These are phyloP conservation scores for Halcyon smyrnensis DNA, from an alignment of 2,797 vertebrate genomes.

Conservation along the genomic window DNA sequence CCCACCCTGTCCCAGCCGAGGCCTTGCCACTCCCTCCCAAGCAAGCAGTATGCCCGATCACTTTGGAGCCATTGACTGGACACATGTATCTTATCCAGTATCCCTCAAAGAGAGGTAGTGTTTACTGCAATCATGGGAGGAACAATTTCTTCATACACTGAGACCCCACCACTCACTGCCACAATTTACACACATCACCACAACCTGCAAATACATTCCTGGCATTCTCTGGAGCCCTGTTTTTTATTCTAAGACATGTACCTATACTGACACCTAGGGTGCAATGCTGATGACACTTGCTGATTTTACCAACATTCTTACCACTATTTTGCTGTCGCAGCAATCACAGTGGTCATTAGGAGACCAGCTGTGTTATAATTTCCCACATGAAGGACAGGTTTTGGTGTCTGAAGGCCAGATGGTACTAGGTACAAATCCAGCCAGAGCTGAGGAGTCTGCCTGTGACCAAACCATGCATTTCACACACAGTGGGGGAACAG, in stretches of 20 bases:
- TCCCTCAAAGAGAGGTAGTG: neutral
- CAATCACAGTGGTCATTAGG: neutral
- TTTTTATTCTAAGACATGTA: neutral
- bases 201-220: accelerated
- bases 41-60: accelerated
- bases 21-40: accelerated
- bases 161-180: neutral
- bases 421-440: neutral
- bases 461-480: neutral
- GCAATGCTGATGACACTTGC: neutral
- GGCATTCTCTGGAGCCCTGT: neutral
- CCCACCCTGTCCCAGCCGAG: neutral
- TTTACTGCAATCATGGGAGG: neutral
- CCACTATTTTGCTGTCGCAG: neutral
- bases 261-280: constrained; percentile 60
- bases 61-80: neutral
- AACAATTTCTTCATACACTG: neutral
- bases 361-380: neutral
- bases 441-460: neutral
- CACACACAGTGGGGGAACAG: neutral
- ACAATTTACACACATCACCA: neutral
- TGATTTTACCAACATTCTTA: neutral
- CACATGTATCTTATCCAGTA: neutral
- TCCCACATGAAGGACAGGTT: neutral
- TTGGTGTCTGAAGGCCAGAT: neutral